phyloP scores from a whole-genome alignment of 1,140 invertebrate species.

The Bombus waltoni region DNA sequence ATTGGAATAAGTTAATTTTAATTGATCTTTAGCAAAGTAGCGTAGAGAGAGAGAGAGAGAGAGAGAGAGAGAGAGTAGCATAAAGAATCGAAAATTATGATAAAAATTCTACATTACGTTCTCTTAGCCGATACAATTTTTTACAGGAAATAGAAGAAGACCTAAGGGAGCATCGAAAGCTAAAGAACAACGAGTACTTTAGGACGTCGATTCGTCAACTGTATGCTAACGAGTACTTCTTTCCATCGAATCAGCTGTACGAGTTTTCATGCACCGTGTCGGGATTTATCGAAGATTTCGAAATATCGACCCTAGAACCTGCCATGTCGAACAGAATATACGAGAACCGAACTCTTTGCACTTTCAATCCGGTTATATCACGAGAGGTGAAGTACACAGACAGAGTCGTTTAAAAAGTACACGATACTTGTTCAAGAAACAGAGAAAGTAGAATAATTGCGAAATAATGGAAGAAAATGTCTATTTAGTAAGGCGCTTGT shows the following conservation, averaged over 20 bases:
- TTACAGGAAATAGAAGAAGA: conserved; percentile 72
- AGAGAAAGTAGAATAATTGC: neutral
- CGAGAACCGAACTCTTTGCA: conserved; percentile 51
- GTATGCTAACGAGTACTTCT: conserved; percentile 84
- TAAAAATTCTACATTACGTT: neutral
- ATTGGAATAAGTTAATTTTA: no score
- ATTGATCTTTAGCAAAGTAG: no score
- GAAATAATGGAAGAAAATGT: neutral
- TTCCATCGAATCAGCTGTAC: conserved; percentile 82
- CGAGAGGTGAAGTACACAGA: conserved; percentile 25
- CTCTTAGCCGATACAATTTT: neutral
- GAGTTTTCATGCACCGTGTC: conserved; percentile 69
- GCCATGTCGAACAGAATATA: conserved; percentile 24
- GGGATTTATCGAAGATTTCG: conserved; percentile 33
- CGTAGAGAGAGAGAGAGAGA: no score
- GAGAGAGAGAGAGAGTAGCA: no score
- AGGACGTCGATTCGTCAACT: conserved; percentile 84
- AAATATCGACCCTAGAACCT: conserved; percentile 27
- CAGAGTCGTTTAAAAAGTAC: neutral
- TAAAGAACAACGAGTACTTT: conserved; percentile 85
- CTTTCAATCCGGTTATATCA: conserved; percentile 57
- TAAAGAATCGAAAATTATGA: no score
- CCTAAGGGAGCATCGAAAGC: conserved; percentile 82
- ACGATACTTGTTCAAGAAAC: neutral
- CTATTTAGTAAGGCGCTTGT: neutral